These are phyloP conservation scores for Heliconius aoede DNA, from an alignment of 2,888 invertebrate species.

Conservation along the genomic window DNA sequence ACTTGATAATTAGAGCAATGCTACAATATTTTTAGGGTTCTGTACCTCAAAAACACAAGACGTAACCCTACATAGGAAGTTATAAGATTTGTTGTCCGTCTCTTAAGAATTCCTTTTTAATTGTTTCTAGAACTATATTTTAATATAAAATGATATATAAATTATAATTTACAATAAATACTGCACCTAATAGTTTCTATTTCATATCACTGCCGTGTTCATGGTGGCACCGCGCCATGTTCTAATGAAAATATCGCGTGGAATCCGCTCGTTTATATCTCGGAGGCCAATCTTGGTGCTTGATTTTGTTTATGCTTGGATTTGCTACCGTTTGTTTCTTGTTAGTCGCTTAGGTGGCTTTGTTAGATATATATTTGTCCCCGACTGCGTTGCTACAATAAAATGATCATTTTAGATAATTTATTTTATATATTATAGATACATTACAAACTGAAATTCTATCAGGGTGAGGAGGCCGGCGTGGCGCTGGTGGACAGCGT, in stretches of 20 bases:
- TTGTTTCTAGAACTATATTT: background rate
- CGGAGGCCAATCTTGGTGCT: constrained; percentile 33
- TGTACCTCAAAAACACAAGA: no score
- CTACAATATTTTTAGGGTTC: no score
- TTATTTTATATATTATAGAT: background rate
- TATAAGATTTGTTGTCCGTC: no score
- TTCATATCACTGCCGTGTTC: constrained; percentile 27
- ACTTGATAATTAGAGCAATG: no score
- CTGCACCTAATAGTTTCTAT: constrained; percentile 1
- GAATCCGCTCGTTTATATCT: constrained; percentile 45
- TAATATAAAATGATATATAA: no score
- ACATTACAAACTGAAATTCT: no score
- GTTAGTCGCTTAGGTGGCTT: constrained; percentile 10
- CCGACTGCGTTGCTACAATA: background rate
- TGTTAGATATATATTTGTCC: background rate
- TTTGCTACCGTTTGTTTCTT: constrained; percentile 38
- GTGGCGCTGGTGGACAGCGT: no score
- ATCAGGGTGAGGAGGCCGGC: background rate
- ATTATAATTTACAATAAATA: background rate
- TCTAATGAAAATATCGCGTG: constrained; percentile 54
- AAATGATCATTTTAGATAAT: background rate
- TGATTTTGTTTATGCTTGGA: constrained; percentile 43
- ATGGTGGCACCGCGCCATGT: constrained; percentile 40
- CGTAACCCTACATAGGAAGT: no score
- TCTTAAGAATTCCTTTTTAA: no score